phyloP scores from a whole-genome alignment of 2,797 vertebrate genomes.

The Loris lydekkerianus region DNA sequence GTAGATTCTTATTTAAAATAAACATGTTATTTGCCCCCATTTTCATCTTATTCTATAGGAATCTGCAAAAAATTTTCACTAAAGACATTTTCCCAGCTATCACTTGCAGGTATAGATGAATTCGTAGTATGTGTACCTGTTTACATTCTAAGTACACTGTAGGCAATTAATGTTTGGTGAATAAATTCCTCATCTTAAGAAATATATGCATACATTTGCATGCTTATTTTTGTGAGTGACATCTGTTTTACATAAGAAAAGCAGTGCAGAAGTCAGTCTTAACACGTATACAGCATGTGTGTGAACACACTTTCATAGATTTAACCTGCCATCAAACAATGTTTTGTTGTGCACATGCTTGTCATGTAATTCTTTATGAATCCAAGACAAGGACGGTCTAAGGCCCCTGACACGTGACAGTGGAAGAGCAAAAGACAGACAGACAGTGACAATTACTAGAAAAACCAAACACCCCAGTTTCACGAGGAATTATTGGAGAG shows the following conservation, averaged over 20 bases:
- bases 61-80: conserved; percentile 7
- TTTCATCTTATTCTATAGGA: neutral
- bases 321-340: neutral
- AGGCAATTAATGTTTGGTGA: neutral
- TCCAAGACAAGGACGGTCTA: neutral
- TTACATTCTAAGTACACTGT: conserved; percentile 23
- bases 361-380: neutral
- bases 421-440: neutral
- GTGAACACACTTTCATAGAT: neutral
- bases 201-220: neutral
- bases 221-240: conserved; percentile 12
- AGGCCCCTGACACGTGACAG: neutral
- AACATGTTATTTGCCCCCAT: neutral
- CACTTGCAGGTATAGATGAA: conserved; percentile 1
- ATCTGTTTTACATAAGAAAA: conserved; percentile 40
- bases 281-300: neutral
- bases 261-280: neutral
- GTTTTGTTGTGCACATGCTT: neutral
- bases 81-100: neutral
- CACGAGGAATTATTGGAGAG: neutral
- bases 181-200: conserved; percentile 35
- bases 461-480: neutral
- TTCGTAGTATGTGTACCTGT: neutral
- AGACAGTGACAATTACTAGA: neutral
- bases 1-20: conserved; percentile 58